Conservation (phyloP, 2,797 vertebrate species). For the Molothrus ater region DNA sequence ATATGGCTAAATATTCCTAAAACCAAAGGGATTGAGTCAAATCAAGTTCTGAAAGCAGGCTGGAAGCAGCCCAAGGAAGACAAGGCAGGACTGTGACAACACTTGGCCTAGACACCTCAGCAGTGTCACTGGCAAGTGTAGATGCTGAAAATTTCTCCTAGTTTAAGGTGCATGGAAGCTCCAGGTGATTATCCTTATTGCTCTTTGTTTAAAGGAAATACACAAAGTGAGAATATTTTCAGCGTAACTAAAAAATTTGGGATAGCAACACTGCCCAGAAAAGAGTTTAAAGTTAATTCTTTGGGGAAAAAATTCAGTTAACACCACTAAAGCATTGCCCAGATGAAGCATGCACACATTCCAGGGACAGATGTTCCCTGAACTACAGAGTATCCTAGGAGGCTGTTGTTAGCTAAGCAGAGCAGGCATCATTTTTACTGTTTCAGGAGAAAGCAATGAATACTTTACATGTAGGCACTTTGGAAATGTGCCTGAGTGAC, state of each 20-base stretch:
- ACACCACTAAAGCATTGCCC: neutral
- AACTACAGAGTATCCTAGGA: neutral
- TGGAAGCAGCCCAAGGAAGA: neutral
- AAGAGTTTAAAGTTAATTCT: neutral
- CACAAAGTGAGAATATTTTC: neutral
- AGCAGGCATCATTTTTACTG: neutral
- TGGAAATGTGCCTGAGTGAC: neutral
- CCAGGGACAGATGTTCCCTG: constrained; percentile 1
- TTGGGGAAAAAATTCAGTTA: neutral
- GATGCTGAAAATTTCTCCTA: neutral
- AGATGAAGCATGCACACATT: neutral
- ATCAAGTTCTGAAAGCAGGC: neutral
- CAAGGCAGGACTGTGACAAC: neutral
- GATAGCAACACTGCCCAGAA: neutral
- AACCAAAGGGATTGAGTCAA: neutral
- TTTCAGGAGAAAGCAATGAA: constrained; percentile 26
- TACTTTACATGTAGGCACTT: neutral
- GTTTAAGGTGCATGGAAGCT: neutral
- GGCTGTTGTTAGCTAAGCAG: neutral
- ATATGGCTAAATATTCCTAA: neutral
- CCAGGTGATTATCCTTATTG: neutral
- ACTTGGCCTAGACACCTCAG: neutral
- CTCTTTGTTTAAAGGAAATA: neutral
- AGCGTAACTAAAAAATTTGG: neutral
- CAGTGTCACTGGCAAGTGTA: neutral